phyloP scores from a whole-genome alignment of 2,113 vertebrate species.

The Serilophus lunatus region DNA sequence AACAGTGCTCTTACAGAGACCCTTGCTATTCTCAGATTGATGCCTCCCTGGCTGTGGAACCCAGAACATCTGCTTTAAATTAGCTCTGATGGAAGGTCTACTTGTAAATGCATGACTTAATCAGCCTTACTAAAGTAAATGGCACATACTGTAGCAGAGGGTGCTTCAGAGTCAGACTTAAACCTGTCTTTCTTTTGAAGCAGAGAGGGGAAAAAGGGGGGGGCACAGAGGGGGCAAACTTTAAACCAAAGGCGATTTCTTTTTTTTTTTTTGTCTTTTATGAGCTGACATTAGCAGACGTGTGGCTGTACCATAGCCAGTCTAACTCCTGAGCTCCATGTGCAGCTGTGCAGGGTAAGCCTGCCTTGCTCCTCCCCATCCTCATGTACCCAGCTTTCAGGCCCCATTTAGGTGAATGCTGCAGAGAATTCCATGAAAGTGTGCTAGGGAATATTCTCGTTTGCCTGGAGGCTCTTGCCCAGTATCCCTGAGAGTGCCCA shows the following conservation, averaged over 20 bases:
- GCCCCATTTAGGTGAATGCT: not conserved
- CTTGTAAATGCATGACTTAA: slow-evolving; percentile 81
- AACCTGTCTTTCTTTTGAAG: slow-evolving; percentile 72
- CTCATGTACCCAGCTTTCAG: not conserved
- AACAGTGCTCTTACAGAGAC: slow-evolving; percentile 57
- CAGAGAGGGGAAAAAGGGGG: not conserved
- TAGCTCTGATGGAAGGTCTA: slow-evolving; percentile 75
- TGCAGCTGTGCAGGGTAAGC: slow-evolving; percentile 30
- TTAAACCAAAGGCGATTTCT: slow-evolving; percentile 60
- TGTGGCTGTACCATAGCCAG: slow-evolving; percentile 59
- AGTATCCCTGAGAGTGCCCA: not conserved
- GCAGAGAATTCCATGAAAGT: fast-evolving
- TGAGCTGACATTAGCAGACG: slow-evolving; percentile 61
- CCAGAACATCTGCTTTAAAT: slow-evolving; percentile 78
- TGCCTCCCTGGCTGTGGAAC: slow-evolving; percentile 69
- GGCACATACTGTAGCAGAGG: slow-evolving; percentile 67
- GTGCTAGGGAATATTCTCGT: not conserved
- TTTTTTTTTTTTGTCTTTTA: slow-evolving; percentile 10
- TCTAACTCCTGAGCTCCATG: not conserved
- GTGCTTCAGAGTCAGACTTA: slow-evolving; percentile 64
- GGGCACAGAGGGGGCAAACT: slow-evolving; percentile 32
- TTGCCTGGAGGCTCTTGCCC: not conserved
- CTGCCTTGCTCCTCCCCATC: not conserved
- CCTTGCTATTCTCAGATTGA: slow-evolving; percentile 43
- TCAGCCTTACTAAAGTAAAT: slow-evolving; percentile 76